Percentiles rank a stretch among this genome's conserved stretches.
These are phyloP conservation scores for Maconellicoccus hirsutus DNA, from an alignment of 1,140 invertebrate species.

Conservation along the genomic window DNA sequence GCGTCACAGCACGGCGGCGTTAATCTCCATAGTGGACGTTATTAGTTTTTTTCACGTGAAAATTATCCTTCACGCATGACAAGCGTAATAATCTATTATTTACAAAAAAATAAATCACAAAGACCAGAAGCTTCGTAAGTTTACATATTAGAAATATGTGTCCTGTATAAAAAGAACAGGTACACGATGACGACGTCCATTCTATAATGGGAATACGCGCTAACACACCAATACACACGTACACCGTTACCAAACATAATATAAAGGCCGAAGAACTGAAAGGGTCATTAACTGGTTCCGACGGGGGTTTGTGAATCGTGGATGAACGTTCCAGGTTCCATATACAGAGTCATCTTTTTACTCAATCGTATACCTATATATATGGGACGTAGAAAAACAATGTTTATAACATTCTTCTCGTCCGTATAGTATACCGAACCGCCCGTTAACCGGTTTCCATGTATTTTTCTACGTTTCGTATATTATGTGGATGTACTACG, in stretches of 20 bases:
- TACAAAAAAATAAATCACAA: not conserved
- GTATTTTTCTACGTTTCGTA: no score
- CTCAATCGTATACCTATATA: no score
- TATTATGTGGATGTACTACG: no score
- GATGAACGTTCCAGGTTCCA: not conserved
- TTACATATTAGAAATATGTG: not conserved
- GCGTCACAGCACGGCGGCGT: not conserved
- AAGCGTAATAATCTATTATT: slow-evolving; percentile 5
- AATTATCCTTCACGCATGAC: slow-evolving; percentile 7
- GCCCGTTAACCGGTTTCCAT: not conserved
- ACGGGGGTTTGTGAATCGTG: slow-evolving; percentile 7
- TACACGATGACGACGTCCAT: not conserved
- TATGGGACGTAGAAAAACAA: not conserved
- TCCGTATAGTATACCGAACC: not conserved
- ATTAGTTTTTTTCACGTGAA: not conserved
- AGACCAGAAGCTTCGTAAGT: not conserved
- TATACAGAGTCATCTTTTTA: no score
- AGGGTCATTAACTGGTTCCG: slow-evolving; percentile 1
- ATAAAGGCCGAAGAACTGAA: not conserved
- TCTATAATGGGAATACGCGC: not conserved
- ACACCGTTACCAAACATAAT: no score
- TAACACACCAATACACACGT: not conserved
- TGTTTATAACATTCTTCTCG: not conserved
- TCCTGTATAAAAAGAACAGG: not conserved
- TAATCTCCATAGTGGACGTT: not conserved